phyloP scores from a whole-genome alignment of 2,888 invertebrate species.

The Ceramica pisi region DNA sequence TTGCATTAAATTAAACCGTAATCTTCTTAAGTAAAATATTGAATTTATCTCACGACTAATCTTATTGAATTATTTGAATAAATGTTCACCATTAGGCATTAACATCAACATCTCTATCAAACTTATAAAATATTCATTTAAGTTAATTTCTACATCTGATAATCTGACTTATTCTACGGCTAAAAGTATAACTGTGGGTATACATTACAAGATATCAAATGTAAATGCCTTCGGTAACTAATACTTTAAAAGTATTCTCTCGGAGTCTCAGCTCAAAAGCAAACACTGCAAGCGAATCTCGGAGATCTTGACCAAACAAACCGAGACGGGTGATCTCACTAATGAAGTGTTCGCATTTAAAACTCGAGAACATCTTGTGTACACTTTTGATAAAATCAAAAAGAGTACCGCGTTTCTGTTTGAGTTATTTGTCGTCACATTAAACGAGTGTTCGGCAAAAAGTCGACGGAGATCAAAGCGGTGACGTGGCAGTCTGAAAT shows the following conservation, averaged over 20 bases:
- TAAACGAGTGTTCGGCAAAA: slow-evolving; percentile 88
- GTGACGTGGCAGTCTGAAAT: slow-evolving; percentile 86
- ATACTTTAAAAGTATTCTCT: slow-evolving; percentile 57
- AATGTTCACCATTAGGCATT: slow-evolving; percentile 44
- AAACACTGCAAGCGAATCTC: slow-evolving; percentile 75
- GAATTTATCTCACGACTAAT: slow-evolving; percentile 54
- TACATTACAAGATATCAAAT: slow-evolving; percentile 46
- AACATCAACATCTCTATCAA: slow-evolving; percentile 55
- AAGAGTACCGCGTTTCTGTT: slow-evolving; percentile 83
- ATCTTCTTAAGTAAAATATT: slow-evolving; percentile 53
- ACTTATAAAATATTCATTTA: slow-evolving; percentile 54
- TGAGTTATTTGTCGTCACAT: slow-evolving; percentile 90
- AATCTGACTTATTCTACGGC: slow-evolving; percentile 48
- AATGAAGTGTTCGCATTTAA: slow-evolving; percentile 86
- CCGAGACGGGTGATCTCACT: slow-evolving; percentile 82
- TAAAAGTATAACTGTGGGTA: slow-evolving; percentile 11
- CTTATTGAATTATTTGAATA: slow-evolving; percentile 42
- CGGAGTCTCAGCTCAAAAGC: slow-evolving; percentile 62
- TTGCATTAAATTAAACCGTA: slow-evolving; percentile 51
- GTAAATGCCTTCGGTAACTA: slow-evolving; percentile 33
- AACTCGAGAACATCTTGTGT: slow-evolving; percentile 81
- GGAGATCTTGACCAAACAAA: slow-evolving; percentile 72
- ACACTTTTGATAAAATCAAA: slow-evolving; percentile 85
- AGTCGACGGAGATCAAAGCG: slow-evolving; percentile 87
- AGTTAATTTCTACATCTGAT: slow-evolving; percentile 40